phyloP scores from a whole-genome alignment of 2,113 vertebrate genomes.

The Thermophis baileyi region DNA sequence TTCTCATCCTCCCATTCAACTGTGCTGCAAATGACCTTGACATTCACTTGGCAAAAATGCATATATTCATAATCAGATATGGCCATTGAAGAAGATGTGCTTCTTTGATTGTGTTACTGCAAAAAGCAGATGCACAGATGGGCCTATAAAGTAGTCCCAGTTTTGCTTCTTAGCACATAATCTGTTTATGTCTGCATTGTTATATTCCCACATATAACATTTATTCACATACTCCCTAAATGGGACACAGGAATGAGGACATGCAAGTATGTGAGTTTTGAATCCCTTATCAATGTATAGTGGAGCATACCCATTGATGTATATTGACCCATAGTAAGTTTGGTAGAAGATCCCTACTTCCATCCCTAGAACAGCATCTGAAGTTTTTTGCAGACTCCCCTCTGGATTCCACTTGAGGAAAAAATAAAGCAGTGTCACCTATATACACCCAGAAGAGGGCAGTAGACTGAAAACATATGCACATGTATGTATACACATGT shows the following conservation, averaged over 20 bases:
- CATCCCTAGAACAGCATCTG: background rate
- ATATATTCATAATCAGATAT: too few species aligned
- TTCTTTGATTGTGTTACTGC: background rate
- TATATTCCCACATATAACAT: background rate
- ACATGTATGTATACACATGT: background rate
- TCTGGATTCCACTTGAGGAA: background rate
- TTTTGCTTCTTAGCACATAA: background rate
- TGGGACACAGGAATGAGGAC: background rate
- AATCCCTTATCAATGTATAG: background rate
- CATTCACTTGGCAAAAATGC: background rate
- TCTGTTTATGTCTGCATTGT: background rate
- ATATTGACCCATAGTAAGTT: background rate
- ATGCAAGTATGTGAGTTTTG: background rate
- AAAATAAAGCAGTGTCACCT: background rate
- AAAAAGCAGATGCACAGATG: background rate
- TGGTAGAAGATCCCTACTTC: background rate
- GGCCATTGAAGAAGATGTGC: background rate
- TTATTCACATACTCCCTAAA: background rate
- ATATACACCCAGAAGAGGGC: background rate
- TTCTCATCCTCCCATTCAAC: background rate
- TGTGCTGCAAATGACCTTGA: background rate
- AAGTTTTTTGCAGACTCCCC: background rate
- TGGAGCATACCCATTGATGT: background rate
- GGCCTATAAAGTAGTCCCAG: background rate
- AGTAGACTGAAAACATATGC: background rate